Evolutionary conservation across 2,797 vertebrate genomes (phyloP).

Genomic region (Malacoraja senta): DNA sequence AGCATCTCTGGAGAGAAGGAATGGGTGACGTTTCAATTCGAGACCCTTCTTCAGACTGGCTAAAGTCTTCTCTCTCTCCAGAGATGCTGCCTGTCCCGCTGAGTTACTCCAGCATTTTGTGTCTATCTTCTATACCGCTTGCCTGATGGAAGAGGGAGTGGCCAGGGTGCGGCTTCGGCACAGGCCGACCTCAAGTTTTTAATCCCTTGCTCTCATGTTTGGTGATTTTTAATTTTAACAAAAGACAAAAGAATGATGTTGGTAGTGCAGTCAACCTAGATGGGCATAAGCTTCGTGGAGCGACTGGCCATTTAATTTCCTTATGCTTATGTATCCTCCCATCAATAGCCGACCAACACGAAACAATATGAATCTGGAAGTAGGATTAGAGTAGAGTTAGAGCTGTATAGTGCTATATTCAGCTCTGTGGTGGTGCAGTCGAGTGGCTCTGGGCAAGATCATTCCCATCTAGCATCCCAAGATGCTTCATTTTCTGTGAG

Average conservation of each 20-base stretch:
- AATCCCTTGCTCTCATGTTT: not conserved
- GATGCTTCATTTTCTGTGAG: not conserved
- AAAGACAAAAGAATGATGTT: not conserved
- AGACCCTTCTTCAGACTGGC: no score
- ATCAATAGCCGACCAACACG: not conserved
- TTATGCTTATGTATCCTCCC: not conserved
- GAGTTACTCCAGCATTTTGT: no score
- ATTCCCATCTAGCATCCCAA: no score
- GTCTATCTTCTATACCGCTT: no score
- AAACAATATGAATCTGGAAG: not conserved
- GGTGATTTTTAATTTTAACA: not conserved
- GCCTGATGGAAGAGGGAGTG: no score
- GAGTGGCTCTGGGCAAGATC: not conserved
- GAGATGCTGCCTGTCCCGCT: no score
- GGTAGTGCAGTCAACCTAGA: not conserved
- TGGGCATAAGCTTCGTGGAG: not conserved
- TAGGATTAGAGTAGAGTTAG: not conserved
- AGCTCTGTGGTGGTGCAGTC: not conserved
- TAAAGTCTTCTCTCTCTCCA: no score
- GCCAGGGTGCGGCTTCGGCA: not conserved
- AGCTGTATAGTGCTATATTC: not conserved
- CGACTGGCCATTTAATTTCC: not conserved
- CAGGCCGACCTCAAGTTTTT: not conserved
- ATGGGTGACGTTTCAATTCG: no score
- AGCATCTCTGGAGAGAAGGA: no score